Percentiles rank a stretch among this genome's conserved stretches.
phyloP scores from a whole-genome alignment of 2,797 vertebrate genomes.

The Acanthurus leucopareius region DNA sequence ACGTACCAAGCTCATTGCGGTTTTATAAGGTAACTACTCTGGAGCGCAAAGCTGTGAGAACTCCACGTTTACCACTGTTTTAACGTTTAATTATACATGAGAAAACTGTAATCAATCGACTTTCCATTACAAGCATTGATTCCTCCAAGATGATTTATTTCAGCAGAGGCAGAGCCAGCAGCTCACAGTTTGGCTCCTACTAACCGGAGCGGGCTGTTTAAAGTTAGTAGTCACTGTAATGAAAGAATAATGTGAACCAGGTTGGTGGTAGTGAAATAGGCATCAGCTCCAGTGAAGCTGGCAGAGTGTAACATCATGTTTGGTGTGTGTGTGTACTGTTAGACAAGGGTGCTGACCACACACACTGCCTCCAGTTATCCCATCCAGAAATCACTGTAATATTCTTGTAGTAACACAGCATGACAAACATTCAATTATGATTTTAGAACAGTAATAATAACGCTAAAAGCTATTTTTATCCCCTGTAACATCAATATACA shows the following conservation, averaged over 20 bases:
- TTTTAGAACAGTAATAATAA: constrained; percentile 48
- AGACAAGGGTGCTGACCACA: constrained; percentile 2
- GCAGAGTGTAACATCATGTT: constrained; percentile 24
- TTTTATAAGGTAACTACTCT: constrained; percentile 62
- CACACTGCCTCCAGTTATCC: constrained; percentile 31
- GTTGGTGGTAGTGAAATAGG: constrained; percentile 61
- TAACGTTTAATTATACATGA: constrained; percentile 54
- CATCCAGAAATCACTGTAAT: constrained; percentile 51
- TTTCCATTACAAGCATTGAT: constrained; percentile 77
- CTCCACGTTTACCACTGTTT: constrained; percentile 39
- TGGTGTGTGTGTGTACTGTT: constrained; percentile 16
- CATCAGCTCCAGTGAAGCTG: constrained; percentile 40
- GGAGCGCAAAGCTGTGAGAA: constrained; percentile 52
- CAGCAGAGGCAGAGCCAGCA: constrained; percentile 50
- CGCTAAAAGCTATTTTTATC: constrained; percentile 44
- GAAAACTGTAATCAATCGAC: constrained; percentile 77
- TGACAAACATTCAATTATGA: constrained; percentile 49
- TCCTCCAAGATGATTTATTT: constrained; percentile 72
- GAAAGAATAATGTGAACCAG: constrained; percentile 82
- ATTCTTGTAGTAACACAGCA: constrained; percentile 38
- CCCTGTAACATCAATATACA: constrained; percentile 26
- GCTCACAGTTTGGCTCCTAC: constrained; percentile 63
- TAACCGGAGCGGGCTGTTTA: constrained; percentile 65
- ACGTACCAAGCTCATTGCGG: constrained; percentile 37
- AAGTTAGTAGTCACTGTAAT: constrained; percentile 78